phyloP scores from a whole-genome alignment of 1,140 invertebrate genomes.

The Periplaneta americana region DNA sequence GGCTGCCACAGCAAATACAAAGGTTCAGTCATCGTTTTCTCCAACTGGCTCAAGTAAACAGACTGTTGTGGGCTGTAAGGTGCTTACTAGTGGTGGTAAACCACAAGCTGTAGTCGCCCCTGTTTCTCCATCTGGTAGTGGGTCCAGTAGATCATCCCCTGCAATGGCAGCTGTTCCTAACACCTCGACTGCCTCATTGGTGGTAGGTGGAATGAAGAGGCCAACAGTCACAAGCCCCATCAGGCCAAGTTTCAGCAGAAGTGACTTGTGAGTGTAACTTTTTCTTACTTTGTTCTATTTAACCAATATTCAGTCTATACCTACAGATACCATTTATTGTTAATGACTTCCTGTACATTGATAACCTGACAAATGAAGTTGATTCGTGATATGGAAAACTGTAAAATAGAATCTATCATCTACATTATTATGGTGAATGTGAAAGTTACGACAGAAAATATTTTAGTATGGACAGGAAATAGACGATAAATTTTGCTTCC shows the following conservation, averaged over 20 bases:
- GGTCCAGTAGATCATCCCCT: slow-evolving; percentile 4
- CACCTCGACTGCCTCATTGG: neutral
- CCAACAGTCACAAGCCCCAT: slow-evolving; percentile 37
- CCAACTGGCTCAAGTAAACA: neutral
- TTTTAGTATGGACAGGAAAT: too few species aligned
- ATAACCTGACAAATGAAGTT: too few species aligned
- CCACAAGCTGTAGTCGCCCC: slow-evolving; percentile 5
- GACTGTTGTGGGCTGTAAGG: neutral
- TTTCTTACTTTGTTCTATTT: neutral
- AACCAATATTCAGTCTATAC: neutral
- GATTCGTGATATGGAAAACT: too few species aligned
- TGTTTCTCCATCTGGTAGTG: slow-evolving; percentile 5
- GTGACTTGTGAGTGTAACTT: slow-evolving; percentile 35
- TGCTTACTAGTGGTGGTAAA: neutral
- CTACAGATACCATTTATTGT: too few species aligned
- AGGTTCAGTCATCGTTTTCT: neutral
- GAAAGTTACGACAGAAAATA: too few species aligned
- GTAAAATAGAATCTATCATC: too few species aligned
- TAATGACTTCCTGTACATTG: too few species aligned
- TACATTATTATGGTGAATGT: too few species aligned
- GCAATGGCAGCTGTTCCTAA: neutral
- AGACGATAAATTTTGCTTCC: too few species aligned
- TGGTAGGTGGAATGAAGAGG: slow-evolving; percentile 27
- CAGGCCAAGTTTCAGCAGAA: slow-evolving; percentile 35
- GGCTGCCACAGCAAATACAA: neutral